phyloP scores from a whole-genome alignment of 2,797 vertebrate genomes.

The Chromis chromis region DNA sequence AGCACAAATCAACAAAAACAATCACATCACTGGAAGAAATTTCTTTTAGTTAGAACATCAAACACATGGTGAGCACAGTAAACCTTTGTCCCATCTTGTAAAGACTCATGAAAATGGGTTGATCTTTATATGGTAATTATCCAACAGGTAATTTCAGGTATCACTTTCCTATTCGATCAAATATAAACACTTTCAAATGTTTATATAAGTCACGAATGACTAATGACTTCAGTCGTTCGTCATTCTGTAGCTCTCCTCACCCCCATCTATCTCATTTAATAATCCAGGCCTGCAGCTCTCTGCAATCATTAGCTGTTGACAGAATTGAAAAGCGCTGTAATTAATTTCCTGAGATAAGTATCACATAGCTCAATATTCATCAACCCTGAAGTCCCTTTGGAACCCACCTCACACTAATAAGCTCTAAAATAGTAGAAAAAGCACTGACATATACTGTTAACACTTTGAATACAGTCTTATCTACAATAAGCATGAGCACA shows the following conservation, averaged over 20 bases:
- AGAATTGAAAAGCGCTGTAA: neutral
- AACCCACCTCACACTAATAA: neutral
- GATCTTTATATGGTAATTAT: neutral
- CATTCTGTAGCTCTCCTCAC: no score
- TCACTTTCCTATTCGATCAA: neutral
- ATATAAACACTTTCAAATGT: neutral
- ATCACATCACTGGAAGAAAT: constrained; percentile 25
- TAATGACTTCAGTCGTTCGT: no score
- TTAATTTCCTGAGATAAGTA: constrained; percentile 4
- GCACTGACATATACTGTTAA: neutral
- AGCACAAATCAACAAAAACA: no score
- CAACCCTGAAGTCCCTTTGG: neutral
- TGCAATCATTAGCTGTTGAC: neutral
- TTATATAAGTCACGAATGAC: no score
- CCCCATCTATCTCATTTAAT: neutral
- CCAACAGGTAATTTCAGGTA: neutral
- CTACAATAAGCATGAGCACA: neutral
- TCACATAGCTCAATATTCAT: neutral
- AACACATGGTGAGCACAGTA: neutral
- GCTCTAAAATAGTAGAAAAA: neutral
- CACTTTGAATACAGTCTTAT: neutral
- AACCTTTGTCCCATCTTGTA: constrained; percentile 20
- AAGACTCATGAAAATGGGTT: neutral
- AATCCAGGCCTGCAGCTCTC: neutral
- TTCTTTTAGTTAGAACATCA: constrained; percentile 36